Percentiles rank a stretch among this genome's conserved stretches.
These are phyloP conservation scores for Phataginus tricuspis DNA, from an alignment of 2,797 vertebrate genomes.

Conservation along the genomic window DNA sequence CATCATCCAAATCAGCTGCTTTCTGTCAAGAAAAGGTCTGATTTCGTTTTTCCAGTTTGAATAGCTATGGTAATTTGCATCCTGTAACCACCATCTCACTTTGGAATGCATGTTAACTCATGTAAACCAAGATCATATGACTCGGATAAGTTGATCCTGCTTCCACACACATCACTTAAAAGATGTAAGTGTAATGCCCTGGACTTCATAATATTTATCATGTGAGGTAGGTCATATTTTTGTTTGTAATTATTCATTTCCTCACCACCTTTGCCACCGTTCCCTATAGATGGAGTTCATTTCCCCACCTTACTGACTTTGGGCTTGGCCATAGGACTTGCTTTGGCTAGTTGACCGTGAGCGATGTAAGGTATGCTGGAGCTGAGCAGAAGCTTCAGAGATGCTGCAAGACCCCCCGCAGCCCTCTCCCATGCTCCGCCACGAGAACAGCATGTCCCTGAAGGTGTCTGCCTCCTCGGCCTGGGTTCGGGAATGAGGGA, in stretches of 20 bases:
- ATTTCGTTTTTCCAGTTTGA: conserved; percentile 28
- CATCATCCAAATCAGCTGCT: not conserved
- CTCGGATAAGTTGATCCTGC: not conserved
- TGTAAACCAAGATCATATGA: not conserved
- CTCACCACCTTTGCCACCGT: not conserved
- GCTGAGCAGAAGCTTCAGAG: not conserved
- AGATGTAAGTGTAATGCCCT: not conserved
- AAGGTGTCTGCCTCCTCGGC: not conserved
- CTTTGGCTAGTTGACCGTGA: not conserved
- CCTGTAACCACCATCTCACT: not conserved
- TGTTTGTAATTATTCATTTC: not conserved
- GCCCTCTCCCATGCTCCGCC: not conserved
- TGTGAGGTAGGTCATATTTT: not conserved
- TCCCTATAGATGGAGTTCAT: not conserved
- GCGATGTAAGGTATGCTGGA: not conserved
- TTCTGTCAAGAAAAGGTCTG: not conserved
- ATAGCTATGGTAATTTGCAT: not conserved
- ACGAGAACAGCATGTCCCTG: not conserved
- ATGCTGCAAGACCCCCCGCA: too few species aligned
- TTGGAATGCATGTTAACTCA: not conserved
- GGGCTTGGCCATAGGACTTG: not conserved
- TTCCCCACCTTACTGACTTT: not conserved
- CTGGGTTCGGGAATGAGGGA: not conserved
- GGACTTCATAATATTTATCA: not conserved
- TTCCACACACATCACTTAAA: not conserved